These are phyloP conservation scores for Pangasius larnaudii DNA, from an alignment of 2,797 vertebrate genomes.

Conservation along the genomic window DNA sequence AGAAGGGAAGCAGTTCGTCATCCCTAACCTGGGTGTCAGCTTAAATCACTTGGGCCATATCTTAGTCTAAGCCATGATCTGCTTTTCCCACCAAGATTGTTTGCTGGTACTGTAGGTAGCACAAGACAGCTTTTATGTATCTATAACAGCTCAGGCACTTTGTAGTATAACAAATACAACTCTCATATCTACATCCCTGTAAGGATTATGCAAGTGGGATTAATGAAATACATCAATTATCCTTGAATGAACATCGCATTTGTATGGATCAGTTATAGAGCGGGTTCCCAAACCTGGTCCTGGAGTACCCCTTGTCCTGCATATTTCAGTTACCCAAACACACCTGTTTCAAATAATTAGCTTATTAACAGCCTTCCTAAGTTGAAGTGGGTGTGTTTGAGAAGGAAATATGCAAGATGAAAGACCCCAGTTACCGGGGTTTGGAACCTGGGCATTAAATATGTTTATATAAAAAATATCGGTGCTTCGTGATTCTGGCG, in stretches of 20 bases:
- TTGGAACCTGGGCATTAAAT: neutral
- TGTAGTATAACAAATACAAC: neutral
- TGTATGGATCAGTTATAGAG: neutral
- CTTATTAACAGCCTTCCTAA: neutral
- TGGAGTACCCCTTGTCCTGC: neutral
- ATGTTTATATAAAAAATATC: neutral
- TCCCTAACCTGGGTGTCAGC: constrained; percentile 47
- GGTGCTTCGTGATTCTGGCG: neutral
- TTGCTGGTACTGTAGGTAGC: neutral
- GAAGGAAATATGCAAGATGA: neutral
- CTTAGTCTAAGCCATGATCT: constrained; percentile 26
- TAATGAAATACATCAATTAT: constrained; percentile 15
- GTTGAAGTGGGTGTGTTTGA: neutral
- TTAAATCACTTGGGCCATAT: constrained; percentile 56
- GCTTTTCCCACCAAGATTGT: neutral
- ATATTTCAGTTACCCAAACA: neutral
- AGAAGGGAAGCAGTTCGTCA: constrained; percentile 56
- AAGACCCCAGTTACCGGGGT: neutral
- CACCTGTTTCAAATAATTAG: neutral
- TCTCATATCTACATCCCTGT: neutral
- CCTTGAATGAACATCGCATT: neutral
- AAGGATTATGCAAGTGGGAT: neutral
- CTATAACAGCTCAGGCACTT: neutral
- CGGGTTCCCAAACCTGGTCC: neutral
- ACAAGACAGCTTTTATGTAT: constrained; percentile 29